Evolutionary conservation across 2,797 vertebrate genomes (phyloP).

Genomic region (Enteromius argenteus): DNA sequence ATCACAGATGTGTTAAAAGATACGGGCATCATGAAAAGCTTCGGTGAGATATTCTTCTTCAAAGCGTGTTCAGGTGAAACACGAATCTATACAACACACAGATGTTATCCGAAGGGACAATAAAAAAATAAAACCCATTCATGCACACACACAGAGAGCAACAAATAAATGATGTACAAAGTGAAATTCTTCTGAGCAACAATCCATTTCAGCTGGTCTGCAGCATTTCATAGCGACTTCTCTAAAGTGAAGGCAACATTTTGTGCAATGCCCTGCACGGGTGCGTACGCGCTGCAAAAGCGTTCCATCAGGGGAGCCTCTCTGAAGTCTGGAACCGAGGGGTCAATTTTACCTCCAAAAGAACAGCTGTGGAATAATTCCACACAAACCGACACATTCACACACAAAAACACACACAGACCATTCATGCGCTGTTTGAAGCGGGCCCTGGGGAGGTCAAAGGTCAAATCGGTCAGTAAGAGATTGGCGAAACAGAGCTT

Average conservation of each 20-base stretch:
- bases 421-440: conserved; percentile 71
- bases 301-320: conserved; percentile 65
- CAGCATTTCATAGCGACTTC: conserved; percentile 62
- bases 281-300: conserved; percentile 47
- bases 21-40: conserved; percentile 37
- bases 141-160: conserved; percentile 37
- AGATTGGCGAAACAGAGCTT: conserved; percentile 68
- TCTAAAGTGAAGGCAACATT: conserved; percentile 54
- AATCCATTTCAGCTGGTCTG: conserved; percentile 66
- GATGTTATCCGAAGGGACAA: conserved; percentile 46
- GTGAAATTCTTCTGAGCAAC: conserved; percentile 63
- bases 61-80: conserved; percentile 56
- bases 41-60: conserved; percentile 45
- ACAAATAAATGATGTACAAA: conserved; percentile 48
- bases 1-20: conserved; percentile 42
- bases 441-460: conserved; percentile 72
- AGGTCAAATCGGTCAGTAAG: conserved; percentile 72
- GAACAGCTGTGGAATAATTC: conserved; percentile 68
- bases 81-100: conserved; percentile 57
- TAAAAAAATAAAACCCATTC: conserved; percentile 36
- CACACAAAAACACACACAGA: conserved; percentile 52
- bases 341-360: conserved; percentile 69
- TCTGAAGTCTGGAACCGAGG: conserved; percentile 65
- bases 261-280: conserved; percentile 49
- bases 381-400: conserved; percentile 50